Conservation (phyloP, 2,113 vertebrate genomes). For the Bettongia penicillata region DNA sequence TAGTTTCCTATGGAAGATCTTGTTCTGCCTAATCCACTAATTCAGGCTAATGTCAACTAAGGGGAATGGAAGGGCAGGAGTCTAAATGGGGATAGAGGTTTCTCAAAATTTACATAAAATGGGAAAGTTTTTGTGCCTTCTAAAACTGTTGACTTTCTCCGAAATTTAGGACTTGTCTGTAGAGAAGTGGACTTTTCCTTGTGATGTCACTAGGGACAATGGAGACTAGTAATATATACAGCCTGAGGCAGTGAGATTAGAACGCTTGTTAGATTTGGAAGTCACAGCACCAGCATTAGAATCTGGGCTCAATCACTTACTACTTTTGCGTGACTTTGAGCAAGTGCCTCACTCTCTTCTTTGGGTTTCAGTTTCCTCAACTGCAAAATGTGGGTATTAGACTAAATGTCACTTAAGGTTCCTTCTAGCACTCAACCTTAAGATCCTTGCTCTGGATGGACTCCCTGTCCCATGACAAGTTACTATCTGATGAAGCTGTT, state of each 20-base stretch:
- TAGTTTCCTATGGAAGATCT: too few relatives aligned
- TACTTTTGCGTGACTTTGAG: not conserved
- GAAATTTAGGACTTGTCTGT: too few relatives aligned
- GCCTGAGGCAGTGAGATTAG: too few relatives aligned
- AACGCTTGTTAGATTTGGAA: not conserved
- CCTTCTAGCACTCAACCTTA: not conserved
- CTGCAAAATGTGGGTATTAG: not conserved
- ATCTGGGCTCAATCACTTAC: not conserved
- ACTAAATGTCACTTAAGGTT: not conserved
- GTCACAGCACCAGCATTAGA: not conserved
- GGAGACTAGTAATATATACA: too few relatives aligned
- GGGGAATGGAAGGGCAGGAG: not conserved
- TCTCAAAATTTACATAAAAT: too few relatives aligned
- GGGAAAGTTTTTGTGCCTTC: not conserved
- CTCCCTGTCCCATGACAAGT: not conserved
- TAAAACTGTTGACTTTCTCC: not conserved
- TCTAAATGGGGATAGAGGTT: not conserved
- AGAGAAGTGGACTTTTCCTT: too few relatives aligned
- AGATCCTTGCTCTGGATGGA: not conserved
- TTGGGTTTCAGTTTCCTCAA: not conserved
- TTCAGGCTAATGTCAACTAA: not conserved
- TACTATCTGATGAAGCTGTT: not conserved
- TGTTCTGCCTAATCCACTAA: not conserved
- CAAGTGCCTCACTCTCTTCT: not conserved
- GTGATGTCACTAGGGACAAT: too few relatives aligned